Percentiles rank a stretch among this genome's conserved stretches.
Conservation (phyloP, 2,113 vertebrate species). For the Acanthochromis polyacanthus region DNA sequence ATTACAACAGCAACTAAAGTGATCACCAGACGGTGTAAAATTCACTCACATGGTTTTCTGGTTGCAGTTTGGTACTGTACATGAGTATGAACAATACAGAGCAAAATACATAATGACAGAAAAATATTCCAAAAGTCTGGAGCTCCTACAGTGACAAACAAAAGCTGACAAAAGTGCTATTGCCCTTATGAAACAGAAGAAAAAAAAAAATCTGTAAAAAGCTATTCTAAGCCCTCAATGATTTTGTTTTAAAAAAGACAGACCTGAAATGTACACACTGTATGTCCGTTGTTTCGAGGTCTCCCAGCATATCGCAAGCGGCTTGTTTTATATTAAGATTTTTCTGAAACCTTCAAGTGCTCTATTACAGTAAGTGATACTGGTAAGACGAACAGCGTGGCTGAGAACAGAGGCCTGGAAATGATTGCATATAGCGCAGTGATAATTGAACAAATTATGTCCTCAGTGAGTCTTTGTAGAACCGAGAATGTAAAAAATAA, state of each 20-base stretch:
- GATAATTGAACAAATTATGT: constrained; percentile 18
- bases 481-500: constrained; percentile 2
- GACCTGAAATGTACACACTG: neutral
- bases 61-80: constrained; percentile 26
- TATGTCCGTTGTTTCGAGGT: neutral
- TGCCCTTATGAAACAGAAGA: constrained; percentile 35
- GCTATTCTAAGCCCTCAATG: constrained; percentile 3
- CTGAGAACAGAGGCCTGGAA: neutral
- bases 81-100: constrained; percentile 14
- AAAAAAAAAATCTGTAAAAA: constrained; percentile 19
- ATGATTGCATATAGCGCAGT: constrained; percentile 2
- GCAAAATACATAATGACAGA: constrained; percentile 26
- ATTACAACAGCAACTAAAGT: constrained; percentile 19
- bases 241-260: constrained; percentile 10
- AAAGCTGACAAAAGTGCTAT: constrained; percentile 53
- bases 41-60: constrained; percentile 4
- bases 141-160: neutral
- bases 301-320: constrained; percentile 3
- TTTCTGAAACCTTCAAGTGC: constrained; percentile 55
- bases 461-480: constrained; percentile 7
- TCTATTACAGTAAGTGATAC: constrained; percentile 18
- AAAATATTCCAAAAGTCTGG: constrained; percentile 24
- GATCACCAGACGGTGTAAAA: neutral
- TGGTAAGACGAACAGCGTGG: constrained; percentile 28
- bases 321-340: constrained; percentile 25